Evolutionary conservation across 2,113 vertebrate genomes (phyloP), one percentile per base, ranked within the genome.

Genomic region (Grallaria varia): DNA sequence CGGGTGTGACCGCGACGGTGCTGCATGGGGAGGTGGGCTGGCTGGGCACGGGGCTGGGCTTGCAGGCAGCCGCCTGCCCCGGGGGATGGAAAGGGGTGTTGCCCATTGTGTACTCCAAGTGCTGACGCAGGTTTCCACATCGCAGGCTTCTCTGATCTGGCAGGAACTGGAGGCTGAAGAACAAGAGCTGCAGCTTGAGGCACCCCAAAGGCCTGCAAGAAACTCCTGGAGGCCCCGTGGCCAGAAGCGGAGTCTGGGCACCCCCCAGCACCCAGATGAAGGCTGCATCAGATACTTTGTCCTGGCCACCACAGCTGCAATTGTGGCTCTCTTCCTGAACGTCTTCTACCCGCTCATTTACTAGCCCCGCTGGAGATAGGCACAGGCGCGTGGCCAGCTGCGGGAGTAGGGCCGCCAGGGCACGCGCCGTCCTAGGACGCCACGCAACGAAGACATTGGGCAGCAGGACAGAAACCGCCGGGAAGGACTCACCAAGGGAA

Each of bases 81-180:
- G 53, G 94, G 96, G 96, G 94, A 93, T 94, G 94, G 85, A 91
- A 1, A 95, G 96, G 95, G 91, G 93, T 96, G 94, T 95, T 96
- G 90, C 95, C 93, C 78, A 0, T 92, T 97, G 78, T 96, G 85
- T 97, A 96, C 95, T 97, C 95, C 96, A 98, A 98, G 98, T 98
- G 98, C 98, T 99, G 98, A 99, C 98, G 98, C 98, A 98, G 98
- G 97, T 99, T 99, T 99, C 99, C 99, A 99, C 99, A 99, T 99
- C 98, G 97, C 99, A 99, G 99, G 99, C 99, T 98, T 99, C 99
- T 98, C 99, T 99, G 98, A 99, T 99, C 98, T 99, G 99, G 99
- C 99, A 98, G 98, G 99, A 99, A 98, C 98, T 99, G 98, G 99
- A 99, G 98, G 99, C 99, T 93, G 99, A 99, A 97, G 99, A 99